Percentiles rank a stretch among this genome's conserved stretches.
phyloP scores from a whole-genome alignment of 2,797 vertebrate species.

The Neosilurus hyrtlii region DNA sequence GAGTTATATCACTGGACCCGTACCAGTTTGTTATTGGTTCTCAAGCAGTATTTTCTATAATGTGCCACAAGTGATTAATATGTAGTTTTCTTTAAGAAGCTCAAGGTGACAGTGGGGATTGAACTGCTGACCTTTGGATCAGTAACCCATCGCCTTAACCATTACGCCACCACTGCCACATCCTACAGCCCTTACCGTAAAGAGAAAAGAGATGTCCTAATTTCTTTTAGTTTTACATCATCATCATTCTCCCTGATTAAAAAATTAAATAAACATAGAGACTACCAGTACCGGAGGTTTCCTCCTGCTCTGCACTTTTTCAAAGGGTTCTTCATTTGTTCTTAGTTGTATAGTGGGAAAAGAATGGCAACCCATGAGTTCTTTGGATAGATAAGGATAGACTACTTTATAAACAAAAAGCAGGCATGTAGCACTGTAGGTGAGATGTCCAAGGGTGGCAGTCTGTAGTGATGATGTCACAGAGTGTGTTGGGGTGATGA shows the following conservation, averaged over 20 bases:
- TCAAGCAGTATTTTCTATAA: not conserved
- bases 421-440: too few relatives aligned
- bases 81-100: not conserved
- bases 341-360: not conserved
- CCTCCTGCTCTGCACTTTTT: not conserved
- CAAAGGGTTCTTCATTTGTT: not conserved
- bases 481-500: too few relatives aligned
- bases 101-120: too few relatives aligned
- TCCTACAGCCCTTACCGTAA: not conserved
- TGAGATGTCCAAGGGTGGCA: too few relatives aligned
- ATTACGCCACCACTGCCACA: too few relatives aligned
- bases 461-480: too few relatives aligned
- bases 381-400: not conserved
- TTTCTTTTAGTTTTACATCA: not conserved
- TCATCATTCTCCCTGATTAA: not conserved
- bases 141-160: too few relatives aligned
- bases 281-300: not conserved
- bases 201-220: not conserved
- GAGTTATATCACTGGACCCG: not conserved
- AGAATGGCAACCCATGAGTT: not conserved
- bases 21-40: not conserved
- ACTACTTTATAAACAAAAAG: not conserved
- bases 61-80: not conserved
- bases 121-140: too few relatives aligned
- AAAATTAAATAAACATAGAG: not conserved